A percentile compares a stretch with the other conserved stretches of the same genome.
Conservation (phyloP, 1,140 invertebrate species). For the Panonychus citri region DNA sequence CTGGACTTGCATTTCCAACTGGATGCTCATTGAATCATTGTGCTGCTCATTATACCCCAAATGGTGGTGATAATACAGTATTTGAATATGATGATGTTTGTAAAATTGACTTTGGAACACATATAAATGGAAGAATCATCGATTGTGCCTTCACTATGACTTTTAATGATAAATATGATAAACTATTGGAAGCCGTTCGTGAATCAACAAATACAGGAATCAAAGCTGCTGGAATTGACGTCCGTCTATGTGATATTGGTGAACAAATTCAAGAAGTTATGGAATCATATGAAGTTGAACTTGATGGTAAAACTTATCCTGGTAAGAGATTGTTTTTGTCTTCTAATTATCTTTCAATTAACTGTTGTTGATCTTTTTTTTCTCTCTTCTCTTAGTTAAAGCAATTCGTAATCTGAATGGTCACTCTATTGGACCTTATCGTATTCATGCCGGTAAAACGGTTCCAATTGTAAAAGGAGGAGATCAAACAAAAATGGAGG, state of each 20-base stretch:
- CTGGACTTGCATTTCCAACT: conserved; percentile 93
- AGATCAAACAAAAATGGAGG: conserved; percentile 87
- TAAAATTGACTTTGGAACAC: conserved; percentile 98
- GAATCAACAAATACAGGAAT: conserved; percentile 97
- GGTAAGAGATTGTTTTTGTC: conserved; percentile 15
- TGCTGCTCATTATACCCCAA: conserved; percentile 98
- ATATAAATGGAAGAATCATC: conserved; percentile 92
- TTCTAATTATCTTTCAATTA: neutral
- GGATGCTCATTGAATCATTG: conserved; percentile 96
- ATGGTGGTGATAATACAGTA: conserved; percentile 87
- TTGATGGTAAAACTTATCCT: conserved; percentile 89
- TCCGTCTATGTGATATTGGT: conserved; percentile 86
- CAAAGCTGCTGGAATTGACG: conserved; percentile 77
- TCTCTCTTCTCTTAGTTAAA: conserved; percentile 42
- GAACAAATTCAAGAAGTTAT: conserved; percentile 96
- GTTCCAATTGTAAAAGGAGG: conserved; percentile 98
- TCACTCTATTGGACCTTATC: conserved; percentile 88
- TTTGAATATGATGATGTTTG: conserved; percentile 89
- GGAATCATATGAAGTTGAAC: conserved; percentile 96
- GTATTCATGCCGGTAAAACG: conserved; percentile 96
- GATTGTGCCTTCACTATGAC: conserved; percentile 95
- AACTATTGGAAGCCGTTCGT: conserved; percentile 75
- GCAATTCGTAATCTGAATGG: conserved; percentile 95
- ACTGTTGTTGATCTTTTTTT: neutral
- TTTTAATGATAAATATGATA: conserved; percentile 92